phyloP scores from a whole-genome alignment of 2,113 vertebrate species.

The Rostratula benghalensis region DNA sequence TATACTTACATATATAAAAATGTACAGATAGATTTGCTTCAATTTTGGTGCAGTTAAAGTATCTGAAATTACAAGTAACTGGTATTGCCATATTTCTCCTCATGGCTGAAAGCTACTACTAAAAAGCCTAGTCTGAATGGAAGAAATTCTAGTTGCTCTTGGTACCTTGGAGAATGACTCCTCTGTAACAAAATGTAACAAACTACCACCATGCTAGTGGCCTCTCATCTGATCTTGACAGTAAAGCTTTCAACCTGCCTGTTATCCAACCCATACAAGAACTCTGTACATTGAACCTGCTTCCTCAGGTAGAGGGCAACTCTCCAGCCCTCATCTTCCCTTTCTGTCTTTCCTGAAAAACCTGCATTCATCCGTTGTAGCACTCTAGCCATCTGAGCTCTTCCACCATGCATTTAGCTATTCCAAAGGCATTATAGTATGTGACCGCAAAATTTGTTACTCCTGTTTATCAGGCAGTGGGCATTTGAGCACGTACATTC shows the following conservation, averaged over 20 bases:
- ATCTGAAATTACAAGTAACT: background rate
- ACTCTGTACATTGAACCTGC: background rate
- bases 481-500: background rate
- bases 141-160: constrained; percentile 33
- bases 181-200: background rate
- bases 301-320: background rate
- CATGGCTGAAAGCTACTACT: background rate
- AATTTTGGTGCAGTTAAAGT: background rate
- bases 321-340: background rate
- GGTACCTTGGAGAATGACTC: background rate
- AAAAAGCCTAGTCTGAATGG: background rate
- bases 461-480: background rate
- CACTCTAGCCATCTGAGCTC: background rate
- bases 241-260: background rate
- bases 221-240: background rate
- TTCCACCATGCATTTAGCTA: background rate
- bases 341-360: background rate
- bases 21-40: background rate
- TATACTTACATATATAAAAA: background rate
- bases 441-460: background rate
- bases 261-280: background rate
- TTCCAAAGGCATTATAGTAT: background rate
- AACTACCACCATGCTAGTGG: background rate
- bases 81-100: background rate
- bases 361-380: background rate